Conservation (phyloP, 2,888 invertebrate genomes). For the Embidobia sp. region DNA sequence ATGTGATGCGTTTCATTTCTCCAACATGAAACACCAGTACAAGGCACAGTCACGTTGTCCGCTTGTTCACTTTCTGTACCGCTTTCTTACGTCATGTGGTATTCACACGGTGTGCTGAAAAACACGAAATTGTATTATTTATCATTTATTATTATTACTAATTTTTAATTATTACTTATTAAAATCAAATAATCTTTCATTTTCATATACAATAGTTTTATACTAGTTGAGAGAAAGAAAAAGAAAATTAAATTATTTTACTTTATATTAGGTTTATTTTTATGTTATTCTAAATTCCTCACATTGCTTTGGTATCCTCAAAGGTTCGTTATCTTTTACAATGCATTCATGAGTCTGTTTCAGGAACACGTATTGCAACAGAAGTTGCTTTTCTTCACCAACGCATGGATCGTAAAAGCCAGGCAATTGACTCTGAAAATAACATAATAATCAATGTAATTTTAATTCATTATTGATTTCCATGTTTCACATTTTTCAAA, state of each 20-base stretch:
- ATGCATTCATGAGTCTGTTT: conserved; percentile 90
- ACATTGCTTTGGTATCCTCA: conserved; percentile 90
- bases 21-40: conserved; percentile 45
- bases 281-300: conserved; percentile 77
- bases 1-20: background rate
- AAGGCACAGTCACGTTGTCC: conserved; percentile 62
- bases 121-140: too few relatives aligned
- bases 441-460: conserved; percentile 65
- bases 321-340: conserved; percentile 89
- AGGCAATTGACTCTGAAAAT: conserved; percentile 92
- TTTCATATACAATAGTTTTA: conserved; percentile 1
- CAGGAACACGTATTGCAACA: conserved; percentile 93
- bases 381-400: conserved; percentile 94
- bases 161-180: too few relatives aligned
- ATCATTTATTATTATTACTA: too few relatives aligned
- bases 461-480: background rate
- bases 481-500: background rate
- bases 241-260: too few relatives aligned
- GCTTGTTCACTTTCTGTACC: conserved; percentile 57
- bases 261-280: background rate
- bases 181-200: too few relatives aligned
- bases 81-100: conserved; percentile 78
- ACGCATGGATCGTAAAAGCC: conserved; percentile 98
- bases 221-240: background rate
- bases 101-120: conserved; percentile 81